Base-by-base conservation (phyloP, 2,888 invertebrate genomes). In the Spisula subtruncata region DNA sequence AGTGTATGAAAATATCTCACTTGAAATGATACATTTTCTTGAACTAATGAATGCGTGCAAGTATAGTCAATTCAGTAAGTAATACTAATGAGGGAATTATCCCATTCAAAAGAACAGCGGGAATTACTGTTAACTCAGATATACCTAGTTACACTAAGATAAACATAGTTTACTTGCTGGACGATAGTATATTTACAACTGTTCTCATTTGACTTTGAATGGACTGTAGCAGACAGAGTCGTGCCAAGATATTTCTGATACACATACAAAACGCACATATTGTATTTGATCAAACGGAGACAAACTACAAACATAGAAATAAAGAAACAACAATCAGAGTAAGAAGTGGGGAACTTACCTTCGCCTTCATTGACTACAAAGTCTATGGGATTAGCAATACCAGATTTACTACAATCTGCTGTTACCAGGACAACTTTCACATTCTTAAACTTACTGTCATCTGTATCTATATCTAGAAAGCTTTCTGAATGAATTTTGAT, bases 321-420 rank as follows among this genome's bases (percentile, higher is more conserved):
- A 41, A 20, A 79, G n/a, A 41, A 29, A 35, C 41, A 85, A 48
- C 4, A 12, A 35, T 2, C 66, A 41, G 18, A 56, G 56, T 0
- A n/a, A n/a, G n/a, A n/a, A n/a, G n/a, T 41, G 8, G 8, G 41
- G 41, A 2, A 60, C 93, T 90, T 87, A 96, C 96, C 96, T 96
- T 96, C 96, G 12, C 96, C 96, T 86, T 96, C 96, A 83, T 94
- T 96, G 88, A 96, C 96, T 41, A 96, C 94, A 90, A 96, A 96
- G 91, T 96, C 95, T 56, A 96, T 95, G 2, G 96, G 96, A 89
- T 96, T 96, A 25, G 94, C 93, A 48, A 96, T 93, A 12, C 94
- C 96, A 2, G 96, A 96, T 89, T 96, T 95, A 89, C 95, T 96
- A 91, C 96, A 96, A 82, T 96, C 94, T 14, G 96, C 96, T 20